These are phyloP conservation scores for Steromphala cineraria DNA, from an alignment of 2,888 invertebrate genomes.

Conservation along the genomic window DNA sequence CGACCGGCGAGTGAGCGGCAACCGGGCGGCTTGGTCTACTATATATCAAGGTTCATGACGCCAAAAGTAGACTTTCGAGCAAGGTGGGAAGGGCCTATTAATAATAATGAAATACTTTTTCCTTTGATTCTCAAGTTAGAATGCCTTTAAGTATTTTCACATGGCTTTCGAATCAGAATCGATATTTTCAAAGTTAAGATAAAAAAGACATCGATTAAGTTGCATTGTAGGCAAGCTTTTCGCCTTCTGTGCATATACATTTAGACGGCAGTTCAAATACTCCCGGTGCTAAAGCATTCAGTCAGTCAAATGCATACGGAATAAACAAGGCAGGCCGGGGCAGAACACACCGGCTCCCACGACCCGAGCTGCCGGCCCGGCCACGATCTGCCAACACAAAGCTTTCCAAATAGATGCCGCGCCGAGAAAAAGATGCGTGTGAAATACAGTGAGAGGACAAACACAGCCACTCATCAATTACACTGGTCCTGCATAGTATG, in stretches of 20 bases:
- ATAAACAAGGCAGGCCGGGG: neutral
- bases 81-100: too few species aligned
- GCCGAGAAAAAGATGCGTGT: conserved; percentile 5
- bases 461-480: neutral
- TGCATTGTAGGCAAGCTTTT: conserved; percentile 8
- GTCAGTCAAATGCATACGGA: conserved; percentile 10
- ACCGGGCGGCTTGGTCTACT: too few species aligned
- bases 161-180: neutral
- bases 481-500: neutral
- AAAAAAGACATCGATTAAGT: neutral
- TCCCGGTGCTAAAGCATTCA: conserved; percentile 1
- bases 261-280: neutral
- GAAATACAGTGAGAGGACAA: neutral
- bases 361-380: neutral
- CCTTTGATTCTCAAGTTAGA: too few species aligned
- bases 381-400: neutral
- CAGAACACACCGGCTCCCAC: neutral
- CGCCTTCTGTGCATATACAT: conserved; percentile 8
- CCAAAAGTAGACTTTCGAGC: too few species aligned
- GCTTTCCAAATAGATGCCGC: neutral
- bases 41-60: too few species aligned
- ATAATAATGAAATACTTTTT: too few species aligned
- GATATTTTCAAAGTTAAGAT: neutral
- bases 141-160: neutral
- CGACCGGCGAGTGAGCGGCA: too few species aligned